Percentiles rank a stretch among this genome's conserved stretches.
phyloP scores from a whole-genome alignment of 2,888 invertebrate species.

The Kryphioiulus occultus region DNA sequence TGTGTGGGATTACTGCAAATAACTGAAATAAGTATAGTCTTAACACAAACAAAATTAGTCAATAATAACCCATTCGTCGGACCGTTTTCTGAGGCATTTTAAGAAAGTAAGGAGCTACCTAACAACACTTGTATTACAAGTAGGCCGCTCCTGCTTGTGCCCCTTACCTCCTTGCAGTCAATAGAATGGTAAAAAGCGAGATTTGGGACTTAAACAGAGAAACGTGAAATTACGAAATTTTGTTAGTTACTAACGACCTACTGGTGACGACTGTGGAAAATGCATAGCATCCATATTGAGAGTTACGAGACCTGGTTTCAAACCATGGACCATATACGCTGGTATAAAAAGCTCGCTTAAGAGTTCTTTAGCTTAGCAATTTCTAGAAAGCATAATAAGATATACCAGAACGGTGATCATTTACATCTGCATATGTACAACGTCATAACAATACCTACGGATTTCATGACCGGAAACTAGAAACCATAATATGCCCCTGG shows the following conservation, averaged over 20 bases:
- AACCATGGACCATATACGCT: neutral
- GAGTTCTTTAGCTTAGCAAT: too few relatives aligned
- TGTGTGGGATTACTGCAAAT: neutral
- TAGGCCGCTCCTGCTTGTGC: neutral
- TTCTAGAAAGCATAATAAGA: too few relatives aligned
- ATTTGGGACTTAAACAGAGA: neutral
- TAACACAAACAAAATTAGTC: neutral
- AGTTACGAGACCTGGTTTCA: neutral
- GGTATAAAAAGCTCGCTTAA: too few relatives aligned
- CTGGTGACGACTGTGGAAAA: neutral
- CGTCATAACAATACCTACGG: too few relatives aligned
- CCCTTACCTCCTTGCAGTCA: neutral
- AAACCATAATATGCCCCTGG: too few relatives aligned
- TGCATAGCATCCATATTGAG: neutral
- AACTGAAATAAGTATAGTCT: neutral
- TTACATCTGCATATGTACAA: too few relatives aligned
- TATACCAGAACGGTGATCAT: too few relatives aligned
- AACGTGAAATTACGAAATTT: neutral
- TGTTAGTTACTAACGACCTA: neutral
- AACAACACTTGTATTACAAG: neutral
- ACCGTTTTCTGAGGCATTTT: neutral
- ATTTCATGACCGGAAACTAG: too few relatives aligned
- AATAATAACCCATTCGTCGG: constrained; percentile 13
- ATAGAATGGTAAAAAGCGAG: neutral
- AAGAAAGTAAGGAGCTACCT: neutral